Base-by-base conservation (phyloP, 1,140 invertebrate genomes). In the Calliopsis andreniformis region DNA sequence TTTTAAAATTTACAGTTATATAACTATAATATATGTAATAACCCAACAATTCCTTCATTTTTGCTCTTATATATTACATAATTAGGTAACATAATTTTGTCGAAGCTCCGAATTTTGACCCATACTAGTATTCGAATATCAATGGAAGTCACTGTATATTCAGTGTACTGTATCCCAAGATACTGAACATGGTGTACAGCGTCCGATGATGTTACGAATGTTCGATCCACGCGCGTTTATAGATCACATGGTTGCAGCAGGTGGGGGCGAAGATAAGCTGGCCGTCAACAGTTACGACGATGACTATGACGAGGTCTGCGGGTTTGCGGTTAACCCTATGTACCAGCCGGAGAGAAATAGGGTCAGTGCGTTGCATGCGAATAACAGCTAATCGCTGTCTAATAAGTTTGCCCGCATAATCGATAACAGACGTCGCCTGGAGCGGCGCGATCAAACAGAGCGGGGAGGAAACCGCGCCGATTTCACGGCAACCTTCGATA, bases 371-470 rank as follows among this genome's bases (percentile, higher is more conserved):
- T 82, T 82, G 69, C 84, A 73, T 86, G 85, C 80, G 80, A 85
- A 86, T 86, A 84, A 84, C 84, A 77, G 68, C 79, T 86, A 86
- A 86, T 86, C 84, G 79, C 76, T 81, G 82, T 86, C 76, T 84
- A 86, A 81, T 85, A 82, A 85, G 83, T 85, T 85, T 85, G 63
- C 69, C 79, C 83, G 71, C 79, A 85, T 85, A 85, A 85, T 81
- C 83, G 83, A 84, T 85, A 84, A 78, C 76, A 82, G 82, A 85
- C 79, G 63, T 82, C 69, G 72, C 62, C 62, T 53, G 23, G 18
- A 75, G 72, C 77, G 51, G 14, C n/a, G 51, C 43, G 32, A 10
- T 69, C 28, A 30, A 51, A 53, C 32, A 42, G 51, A 16, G 23
- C 12, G 39, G 10, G 23, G 20, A 63, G 30, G 30, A 64, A 82